Evolutionary conservation across 2,113 vertebrate species (phyloP).

Genomic region (Desmodus rotundus): DNA sequence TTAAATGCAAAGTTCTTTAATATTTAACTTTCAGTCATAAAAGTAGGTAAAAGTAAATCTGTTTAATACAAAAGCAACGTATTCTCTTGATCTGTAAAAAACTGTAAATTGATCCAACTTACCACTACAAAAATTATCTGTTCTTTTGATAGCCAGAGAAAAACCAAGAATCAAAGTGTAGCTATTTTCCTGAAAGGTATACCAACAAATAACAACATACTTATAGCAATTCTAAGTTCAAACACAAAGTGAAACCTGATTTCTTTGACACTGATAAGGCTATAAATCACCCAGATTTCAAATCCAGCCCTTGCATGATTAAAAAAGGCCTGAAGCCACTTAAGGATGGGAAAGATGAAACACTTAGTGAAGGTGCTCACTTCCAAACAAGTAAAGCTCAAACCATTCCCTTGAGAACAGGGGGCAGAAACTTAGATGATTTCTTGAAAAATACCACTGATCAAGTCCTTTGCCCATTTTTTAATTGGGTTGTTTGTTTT

Average conservation of each 20-base stretch:
- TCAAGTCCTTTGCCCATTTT: no score
- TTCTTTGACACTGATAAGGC: neutral
- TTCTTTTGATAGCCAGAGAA: neutral
- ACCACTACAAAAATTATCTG: neutral
- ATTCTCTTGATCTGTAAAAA: neutral
- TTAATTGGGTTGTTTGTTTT: no score
- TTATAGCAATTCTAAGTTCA: neutral
- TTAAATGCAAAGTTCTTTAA: conserved; percentile 31
- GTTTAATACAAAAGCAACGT: conserved; percentile 6
- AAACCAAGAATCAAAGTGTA: neutral
- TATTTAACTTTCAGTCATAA: conserved; percentile 19
- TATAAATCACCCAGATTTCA: neutral
- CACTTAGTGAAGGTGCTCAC: neutral
- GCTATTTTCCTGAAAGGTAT: neutral
- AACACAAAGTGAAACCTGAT: neutral
- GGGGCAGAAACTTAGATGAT: neutral
- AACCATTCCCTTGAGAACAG: neutral
- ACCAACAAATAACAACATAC: conserved; percentile 22
- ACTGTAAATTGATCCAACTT: neutral
- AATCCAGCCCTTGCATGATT: neutral
- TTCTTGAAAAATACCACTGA: neutral
- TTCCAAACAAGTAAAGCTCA: neutral
- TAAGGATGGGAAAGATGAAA: neutral
- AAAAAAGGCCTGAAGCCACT: neutral
- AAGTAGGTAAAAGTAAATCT: neutral